Evolutionary conservation across 2,113 vertebrate genomes (phyloP).

Genomic region (Paradoxurus hermaphroditus): DNA sequence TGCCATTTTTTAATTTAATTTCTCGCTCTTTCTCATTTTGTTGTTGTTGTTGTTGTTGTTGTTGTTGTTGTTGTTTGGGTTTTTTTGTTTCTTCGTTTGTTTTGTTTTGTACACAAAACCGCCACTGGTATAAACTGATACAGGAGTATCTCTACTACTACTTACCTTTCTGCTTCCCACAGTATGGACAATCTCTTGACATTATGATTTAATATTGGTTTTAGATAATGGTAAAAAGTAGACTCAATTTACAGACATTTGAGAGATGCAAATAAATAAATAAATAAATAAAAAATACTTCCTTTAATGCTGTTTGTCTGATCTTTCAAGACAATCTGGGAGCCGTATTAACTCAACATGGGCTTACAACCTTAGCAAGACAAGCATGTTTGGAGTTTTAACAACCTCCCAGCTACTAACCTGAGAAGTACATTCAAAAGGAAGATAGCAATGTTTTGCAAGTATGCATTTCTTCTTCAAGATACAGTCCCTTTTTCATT

Average conservation of each 20-base stretch:
- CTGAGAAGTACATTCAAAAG: background rate
- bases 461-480: background rate
- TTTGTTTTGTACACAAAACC: background rate
- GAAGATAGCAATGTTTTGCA: background rate
- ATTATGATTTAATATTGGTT: background rate
- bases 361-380: background rate
- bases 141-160: background rate
- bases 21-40: background rate
- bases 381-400: background rate
- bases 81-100: background rate
- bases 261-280: slow-evolving; percentile 16
- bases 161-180: background rate
- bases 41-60: background rate
- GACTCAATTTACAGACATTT: background rate
- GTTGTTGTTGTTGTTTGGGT: background rate
- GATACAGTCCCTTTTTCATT: background rate
- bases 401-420: background rate
- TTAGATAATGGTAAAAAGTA: slow-evolving; percentile 1
- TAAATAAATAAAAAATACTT: background rate
- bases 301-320: background rate
- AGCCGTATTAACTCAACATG: background rate
- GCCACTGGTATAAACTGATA: background rate
- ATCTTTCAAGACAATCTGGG: background rate
- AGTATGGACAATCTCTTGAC: background rate
- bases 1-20: background rate